These are phyloP conservation scores for Drosophila quadrilineata DNA, from an alignment of 1,140 invertebrate genomes.

Conservation along the genomic window DNA sequence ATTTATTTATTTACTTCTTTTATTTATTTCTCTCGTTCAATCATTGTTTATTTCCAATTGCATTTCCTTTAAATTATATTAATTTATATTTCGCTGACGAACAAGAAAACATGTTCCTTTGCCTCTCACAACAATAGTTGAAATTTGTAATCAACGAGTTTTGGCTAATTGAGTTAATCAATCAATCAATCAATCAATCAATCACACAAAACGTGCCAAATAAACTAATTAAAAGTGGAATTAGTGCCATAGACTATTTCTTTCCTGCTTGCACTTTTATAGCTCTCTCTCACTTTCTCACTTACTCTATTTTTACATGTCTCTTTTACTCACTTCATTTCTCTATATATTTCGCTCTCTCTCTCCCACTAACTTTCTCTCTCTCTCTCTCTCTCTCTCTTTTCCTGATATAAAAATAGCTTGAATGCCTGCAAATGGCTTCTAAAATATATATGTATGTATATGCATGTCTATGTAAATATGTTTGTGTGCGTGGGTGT, in stretches of 20 bases:
- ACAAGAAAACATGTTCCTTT: too few species aligned
- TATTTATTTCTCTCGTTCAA: background rate
- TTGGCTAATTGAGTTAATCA: conserved; percentile 43
- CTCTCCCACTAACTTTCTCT: too few species aligned
- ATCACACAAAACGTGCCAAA: conserved; percentile 59
- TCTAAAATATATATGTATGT: conserved; percentile 28
- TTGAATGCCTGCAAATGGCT: conserved; percentile 27
- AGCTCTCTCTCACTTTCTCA: too few species aligned
- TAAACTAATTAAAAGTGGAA: conserved; percentile 75
- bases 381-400: too few species aligned
- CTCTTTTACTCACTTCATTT: too few species aligned
- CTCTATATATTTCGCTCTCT: too few species aligned
- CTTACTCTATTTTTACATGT: too few species aligned
- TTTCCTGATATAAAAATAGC: conserved; percentile 46
- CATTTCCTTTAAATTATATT: background rate
- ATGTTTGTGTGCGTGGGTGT: conserved; percentile 22
- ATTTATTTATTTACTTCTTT: too few species aligned
- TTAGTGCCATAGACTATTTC: conserved; percentile 51
- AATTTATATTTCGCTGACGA: background rate
- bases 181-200: conserved; percentile 64
- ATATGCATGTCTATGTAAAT: conserved; percentile 1
- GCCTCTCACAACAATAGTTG: background rate
- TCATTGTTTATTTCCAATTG: background rate
- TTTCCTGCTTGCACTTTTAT: too few species aligned
- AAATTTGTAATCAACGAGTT: conserved; percentile 12